phyloP scores from a whole-genome alignment of 2,888 invertebrate species.

The Ophonus ardosiacus region DNA sequence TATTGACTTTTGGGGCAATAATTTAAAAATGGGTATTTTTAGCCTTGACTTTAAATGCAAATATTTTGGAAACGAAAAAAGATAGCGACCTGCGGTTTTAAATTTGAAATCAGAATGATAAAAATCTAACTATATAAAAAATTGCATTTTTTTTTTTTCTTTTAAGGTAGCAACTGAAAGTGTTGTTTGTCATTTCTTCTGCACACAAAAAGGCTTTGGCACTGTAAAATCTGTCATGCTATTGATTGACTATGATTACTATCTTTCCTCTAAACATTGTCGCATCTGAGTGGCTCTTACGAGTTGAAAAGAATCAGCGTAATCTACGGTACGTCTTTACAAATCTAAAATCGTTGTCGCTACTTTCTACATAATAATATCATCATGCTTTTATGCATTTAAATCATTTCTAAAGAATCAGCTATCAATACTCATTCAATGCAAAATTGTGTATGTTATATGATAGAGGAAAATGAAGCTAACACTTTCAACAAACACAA shows the following conservation, averaged over 20 bases:
- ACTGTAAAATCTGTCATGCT: too few relatives aligned
- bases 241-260: constrained; percentile 9
- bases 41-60: too few relatives aligned
- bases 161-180: too few relatives aligned
- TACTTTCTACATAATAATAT: neutral
- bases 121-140: too few relatives aligned
- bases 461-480: neutral
- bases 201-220: too few relatives aligned
- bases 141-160: too few relatives aligned
- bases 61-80: too few relatives aligned
- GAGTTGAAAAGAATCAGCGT: constrained; percentile 14
- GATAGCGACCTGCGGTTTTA: too few relatives aligned
- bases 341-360: neutral
- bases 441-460: neutral
- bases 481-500: neutral
- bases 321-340: constrained; percentile 5
- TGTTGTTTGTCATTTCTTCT: too few relatives aligned
- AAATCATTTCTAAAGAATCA: neutral
- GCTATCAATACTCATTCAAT: neutral
- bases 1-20: too few relatives aligned
- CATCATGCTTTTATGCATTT: neutral
- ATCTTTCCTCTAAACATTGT: constrained; percentile 60
- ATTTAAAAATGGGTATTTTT: too few relatives aligned
- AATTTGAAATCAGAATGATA: too few relatives aligned
- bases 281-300: constrained; percentile 54